These are phyloP conservation scores for Tympanuchus pallidicinctus DNA, from an alignment of 2,113 vertebrate genomes.

Conservation along the genomic window DNA sequence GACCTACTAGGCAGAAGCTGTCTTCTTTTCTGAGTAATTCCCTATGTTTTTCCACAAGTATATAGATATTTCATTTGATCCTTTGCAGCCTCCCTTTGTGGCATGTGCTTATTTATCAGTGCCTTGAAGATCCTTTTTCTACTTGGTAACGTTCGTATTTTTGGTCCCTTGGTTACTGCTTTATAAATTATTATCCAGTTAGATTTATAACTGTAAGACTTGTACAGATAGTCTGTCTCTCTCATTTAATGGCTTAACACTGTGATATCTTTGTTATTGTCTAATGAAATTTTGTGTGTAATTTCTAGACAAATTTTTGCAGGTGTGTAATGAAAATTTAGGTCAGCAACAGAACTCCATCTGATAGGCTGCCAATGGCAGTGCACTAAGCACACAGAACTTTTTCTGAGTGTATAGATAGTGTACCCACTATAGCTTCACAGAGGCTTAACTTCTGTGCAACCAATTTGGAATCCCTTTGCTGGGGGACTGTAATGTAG, in stretches of 20 bases:
- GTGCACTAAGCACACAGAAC: not conserved
- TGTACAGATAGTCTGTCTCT: conserved; percentile 48
- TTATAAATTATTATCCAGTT: conserved; percentile 59
- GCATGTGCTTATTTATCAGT: conserved; percentile 70
- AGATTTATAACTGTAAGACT: conserved; percentile 50
- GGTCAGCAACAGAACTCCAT: not conserved
- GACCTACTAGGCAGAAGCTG: not conserved
- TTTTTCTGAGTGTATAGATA: not conserved
- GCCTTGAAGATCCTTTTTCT: conserved; percentile 50
- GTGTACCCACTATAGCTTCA: not conserved
- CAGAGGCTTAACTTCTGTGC: not conserved
- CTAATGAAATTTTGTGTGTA: conserved; percentile 20
- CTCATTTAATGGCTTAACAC: conserved; percentile 39
- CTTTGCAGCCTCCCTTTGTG: conserved; percentile 40
- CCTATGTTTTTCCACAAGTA: conserved; percentile 12
- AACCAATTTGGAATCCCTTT: not conserved
- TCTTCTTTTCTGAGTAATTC: conserved; percentile 40
- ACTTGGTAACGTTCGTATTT: conserved; percentile 52
- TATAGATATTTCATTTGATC: conserved; percentile 61
- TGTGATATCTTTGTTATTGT: conserved; percentile 52
- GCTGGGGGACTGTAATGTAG: not conserved
- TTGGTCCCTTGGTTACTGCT: conserved; percentile 48
- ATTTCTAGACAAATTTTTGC: not conserved
- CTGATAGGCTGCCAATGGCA: not conserved
- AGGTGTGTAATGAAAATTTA: not conserved